These are phyloP conservation scores for Proctacanthus coquilletti DNA, from an alignment of 1,140 invertebrate genomes.

Conservation along the genomic window DNA sequence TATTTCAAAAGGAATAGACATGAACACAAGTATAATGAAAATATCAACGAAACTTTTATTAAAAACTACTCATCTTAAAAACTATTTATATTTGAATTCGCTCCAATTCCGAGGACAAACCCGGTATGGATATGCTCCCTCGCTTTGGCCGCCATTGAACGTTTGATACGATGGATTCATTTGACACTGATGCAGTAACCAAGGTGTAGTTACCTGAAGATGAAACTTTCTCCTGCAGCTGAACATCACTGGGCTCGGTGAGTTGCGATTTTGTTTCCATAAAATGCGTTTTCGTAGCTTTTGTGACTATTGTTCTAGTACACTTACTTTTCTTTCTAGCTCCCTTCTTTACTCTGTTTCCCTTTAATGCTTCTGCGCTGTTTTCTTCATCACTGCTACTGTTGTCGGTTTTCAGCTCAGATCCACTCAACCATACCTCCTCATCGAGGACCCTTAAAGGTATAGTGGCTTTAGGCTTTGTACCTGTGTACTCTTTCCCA, in stretches of 20 bases:
- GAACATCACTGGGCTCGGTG: neutral
- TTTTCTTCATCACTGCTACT: neutral
- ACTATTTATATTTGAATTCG: neutral
- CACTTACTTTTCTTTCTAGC: neutral
- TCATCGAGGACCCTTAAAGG: neutral
- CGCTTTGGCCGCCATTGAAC: neutral
- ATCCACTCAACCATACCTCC: neutral
- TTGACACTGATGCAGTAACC: neutral
- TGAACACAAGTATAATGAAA: too few relatives aligned
- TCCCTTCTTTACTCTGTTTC: neutral
- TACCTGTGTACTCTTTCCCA: too few relatives aligned
- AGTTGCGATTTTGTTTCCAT: neutral
- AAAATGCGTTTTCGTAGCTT: neutral
- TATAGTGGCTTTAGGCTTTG: neutral
- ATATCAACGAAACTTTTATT: neutral
- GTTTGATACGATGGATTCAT: too few relatives aligned
- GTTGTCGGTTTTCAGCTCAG: neutral
- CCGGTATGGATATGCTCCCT: neutral
- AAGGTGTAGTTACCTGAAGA: neutral
- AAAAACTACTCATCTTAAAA: neutral
- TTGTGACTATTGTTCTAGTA: neutral
- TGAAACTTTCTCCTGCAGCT: neutral
- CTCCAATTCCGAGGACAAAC: neutral
- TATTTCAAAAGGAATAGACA: neutral
- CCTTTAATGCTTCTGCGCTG: too few relatives aligned